Evolutionary conservation across 2,797 vertebrate genomes (phyloP).

Genomic region (Tinamus major): DNA sequence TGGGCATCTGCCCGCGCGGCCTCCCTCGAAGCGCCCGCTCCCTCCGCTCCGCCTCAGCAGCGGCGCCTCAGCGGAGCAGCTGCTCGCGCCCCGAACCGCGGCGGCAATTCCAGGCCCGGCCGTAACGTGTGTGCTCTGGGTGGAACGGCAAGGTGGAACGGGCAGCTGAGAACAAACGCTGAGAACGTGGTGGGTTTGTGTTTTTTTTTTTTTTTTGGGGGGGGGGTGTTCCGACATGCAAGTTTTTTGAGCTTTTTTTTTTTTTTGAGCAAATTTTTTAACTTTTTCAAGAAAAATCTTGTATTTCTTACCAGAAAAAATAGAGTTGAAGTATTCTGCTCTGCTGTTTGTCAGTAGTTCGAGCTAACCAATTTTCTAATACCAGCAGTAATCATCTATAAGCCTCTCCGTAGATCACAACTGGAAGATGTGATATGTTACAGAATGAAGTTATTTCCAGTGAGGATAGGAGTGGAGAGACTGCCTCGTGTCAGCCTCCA

Average conservation of each 20-base stretch:
- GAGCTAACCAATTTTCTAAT: background rate
- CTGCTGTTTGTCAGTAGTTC: background rate
- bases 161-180: background rate
- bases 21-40: background rate
- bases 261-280: too few species aligned
- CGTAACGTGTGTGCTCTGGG: background rate
- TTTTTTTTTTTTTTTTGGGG: too few species aligned
- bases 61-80: background rate
- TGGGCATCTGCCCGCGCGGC: constrained; percentile 55
- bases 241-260: background rate
- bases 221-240: background rate
- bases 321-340: background rate
- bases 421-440: background rate
- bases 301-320: too few species aligned
- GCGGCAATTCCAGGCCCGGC: background rate
- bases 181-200: too few species aligned
- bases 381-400: background rate
- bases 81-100: background rate
- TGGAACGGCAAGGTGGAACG: background rate
- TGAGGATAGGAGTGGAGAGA: background rate
- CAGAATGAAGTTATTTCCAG: background rate
- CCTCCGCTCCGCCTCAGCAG: background rate
- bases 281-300: too few species aligned
- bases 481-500: background rate
- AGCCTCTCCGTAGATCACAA: background rate